Conservation (phyloP, 2,888 invertebrate genomes). For the Athalia rosae region DNA sequence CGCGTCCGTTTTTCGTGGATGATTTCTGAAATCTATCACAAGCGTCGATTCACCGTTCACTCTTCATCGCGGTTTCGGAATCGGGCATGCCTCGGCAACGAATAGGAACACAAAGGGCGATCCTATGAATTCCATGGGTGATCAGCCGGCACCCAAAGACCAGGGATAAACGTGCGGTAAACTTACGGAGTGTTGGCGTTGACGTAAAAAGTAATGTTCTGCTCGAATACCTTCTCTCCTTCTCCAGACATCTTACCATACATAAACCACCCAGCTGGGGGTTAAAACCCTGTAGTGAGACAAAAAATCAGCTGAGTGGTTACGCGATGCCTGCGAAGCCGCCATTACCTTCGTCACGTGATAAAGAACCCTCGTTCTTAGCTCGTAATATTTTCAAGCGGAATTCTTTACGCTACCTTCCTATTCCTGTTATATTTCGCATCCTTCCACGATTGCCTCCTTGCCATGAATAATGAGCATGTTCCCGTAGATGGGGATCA, state of each 20-base stretch:
- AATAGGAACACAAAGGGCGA: constrained; percentile 2
- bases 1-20: too few relatives aligned
- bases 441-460: background rate
- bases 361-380: background rate
- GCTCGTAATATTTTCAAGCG: background rate
- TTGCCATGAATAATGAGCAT: too few relatives aligned
- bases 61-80: background rate
- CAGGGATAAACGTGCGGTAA: constrained; percentile 12
- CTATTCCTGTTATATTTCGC: background rate
- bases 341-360: constrained; percentile 13
- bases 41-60: too few relatives aligned
- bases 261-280: background rate
- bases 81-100: background rate
- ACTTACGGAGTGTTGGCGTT: constrained; percentile 7
- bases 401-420: background rate
- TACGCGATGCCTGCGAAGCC: background rate
- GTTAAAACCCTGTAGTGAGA: too few relatives aligned
- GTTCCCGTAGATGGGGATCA: background rate
- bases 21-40: too few relatives aligned
- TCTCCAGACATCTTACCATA: background rate
- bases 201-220: constrained; percentile 9
- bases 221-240: constrained; percentile 1
- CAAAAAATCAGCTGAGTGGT: background rate
- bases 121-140: background rate
- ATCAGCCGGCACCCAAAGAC: constrained; percentile 26